Percentiles rank a stretch among this genome's conserved stretches.
These are phyloP conservation scores for Clepsis dumicolana DNA, from an alignment of 2,888 invertebrate species.

Conservation along the genomic window DNA sequence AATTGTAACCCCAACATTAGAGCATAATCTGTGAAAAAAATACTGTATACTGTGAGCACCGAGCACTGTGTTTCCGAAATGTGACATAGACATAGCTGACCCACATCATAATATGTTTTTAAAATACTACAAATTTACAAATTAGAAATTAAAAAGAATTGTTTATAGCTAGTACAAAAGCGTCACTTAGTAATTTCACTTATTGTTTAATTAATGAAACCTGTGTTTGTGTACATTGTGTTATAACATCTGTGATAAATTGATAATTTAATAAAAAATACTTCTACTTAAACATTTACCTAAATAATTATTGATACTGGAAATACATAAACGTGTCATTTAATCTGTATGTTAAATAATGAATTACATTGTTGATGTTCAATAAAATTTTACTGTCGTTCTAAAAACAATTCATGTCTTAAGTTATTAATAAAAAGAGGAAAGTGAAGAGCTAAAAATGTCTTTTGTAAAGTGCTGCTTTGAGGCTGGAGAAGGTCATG, in stretches of 20 bases:
- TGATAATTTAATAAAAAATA: constrained; percentile 33
- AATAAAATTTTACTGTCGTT: neutral
- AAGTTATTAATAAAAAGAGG: neutral
- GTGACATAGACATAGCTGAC: constrained; percentile 13
- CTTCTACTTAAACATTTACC: neutral
- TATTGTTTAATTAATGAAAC: constrained; percentile 38
- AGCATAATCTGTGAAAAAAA: constrained; percentile 7
- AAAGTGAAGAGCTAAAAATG: constrained; percentile 70
- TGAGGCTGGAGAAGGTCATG: constrained; percentile 90
- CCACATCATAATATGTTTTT: neutral
- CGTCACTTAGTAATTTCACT: constrained; percentile 16
- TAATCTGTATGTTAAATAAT: neutral
- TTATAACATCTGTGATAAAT: constrained; percentile 40
- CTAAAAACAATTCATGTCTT: neutral
- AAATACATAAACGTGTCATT: neutral
- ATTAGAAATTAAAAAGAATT: constrained; percentile 4
- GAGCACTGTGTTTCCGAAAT: constrained; percentile 59
- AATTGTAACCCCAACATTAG: neutral
- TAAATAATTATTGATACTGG: neutral
- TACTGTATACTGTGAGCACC: neutral
- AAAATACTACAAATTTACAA: constrained; percentile 29
- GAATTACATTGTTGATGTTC: neutral
- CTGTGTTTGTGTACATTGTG: constrained; percentile 21
- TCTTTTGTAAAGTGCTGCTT: constrained; percentile 93
- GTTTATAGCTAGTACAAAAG: constrained; percentile 18